Percentiles rank a stretch among this genome's conserved stretches.
Conservation (phyloP, 2,888 invertebrate species). For the Eudasyphora cyanicolor region DNA sequence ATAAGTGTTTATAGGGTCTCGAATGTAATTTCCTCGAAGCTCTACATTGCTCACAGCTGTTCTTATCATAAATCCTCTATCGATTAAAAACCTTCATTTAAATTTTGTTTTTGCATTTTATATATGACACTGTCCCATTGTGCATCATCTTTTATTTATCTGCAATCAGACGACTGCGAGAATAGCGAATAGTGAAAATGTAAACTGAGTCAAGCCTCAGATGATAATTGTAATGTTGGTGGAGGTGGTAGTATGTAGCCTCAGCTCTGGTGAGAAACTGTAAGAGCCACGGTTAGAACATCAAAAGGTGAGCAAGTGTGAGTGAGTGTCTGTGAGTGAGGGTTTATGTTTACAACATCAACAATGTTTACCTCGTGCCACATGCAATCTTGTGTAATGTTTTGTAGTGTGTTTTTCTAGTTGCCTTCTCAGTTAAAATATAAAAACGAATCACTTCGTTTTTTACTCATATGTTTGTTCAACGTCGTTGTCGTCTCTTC, state of each 20-base stretch:
- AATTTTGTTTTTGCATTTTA: too few relatives aligned
- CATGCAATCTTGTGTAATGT: not conserved
- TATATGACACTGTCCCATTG: not conserved
- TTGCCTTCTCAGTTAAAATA: not conserved
- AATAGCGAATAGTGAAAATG: not conserved
- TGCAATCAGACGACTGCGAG: too few relatives aligned
- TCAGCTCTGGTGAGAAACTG: conserved; percentile 1
- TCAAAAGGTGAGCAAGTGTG: too few relatives aligned
- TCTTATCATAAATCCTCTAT: too few relatives aligned
- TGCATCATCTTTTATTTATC: not conserved
- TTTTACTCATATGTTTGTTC: not conserved
- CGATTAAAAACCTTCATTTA: too few relatives aligned
- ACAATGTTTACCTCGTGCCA: not conserved
- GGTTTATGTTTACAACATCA: not conserved
- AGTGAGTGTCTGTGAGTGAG: too few relatives aligned
- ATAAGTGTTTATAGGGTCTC: too few relatives aligned
- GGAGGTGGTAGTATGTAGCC: not conserved
- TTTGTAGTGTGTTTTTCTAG: not conserved
- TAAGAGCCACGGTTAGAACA: too few relatives aligned
- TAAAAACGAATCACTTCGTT: not conserved
- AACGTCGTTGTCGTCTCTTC: too few relatives aligned
- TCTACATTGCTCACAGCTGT: too few relatives aligned
- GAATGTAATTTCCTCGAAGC: too few relatives aligned
- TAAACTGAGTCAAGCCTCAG: not conserved
- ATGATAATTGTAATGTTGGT: not conserved